Evolutionary conservation across 2,888 invertebrate genomes (phyloP).

Genomic region (Prionchulus punctatus): DNA sequence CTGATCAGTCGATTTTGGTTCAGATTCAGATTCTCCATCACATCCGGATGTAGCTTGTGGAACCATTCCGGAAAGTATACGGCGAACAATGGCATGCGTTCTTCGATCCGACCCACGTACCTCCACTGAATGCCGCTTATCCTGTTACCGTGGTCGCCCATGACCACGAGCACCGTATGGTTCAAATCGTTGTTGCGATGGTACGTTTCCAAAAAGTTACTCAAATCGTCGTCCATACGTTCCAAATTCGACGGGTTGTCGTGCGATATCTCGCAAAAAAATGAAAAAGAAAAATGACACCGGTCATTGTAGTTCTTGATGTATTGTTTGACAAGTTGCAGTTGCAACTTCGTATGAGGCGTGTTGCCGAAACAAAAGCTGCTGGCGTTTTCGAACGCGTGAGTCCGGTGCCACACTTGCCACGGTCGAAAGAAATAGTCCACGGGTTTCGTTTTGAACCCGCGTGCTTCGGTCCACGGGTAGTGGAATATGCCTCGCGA

Average conservation of each 20-base stretch:
- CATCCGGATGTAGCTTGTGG: conserved; percentile 20
- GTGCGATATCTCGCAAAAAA: conserved; percentile 33
- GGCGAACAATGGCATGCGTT: conserved; percentile 34
- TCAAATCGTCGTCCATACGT: conserved; percentile 25
- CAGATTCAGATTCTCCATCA: conserved; percentile 18
- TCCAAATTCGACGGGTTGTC: conserved; percentile 29
- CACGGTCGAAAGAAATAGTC: conserved; percentile 34
- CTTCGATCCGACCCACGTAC: conserved; percentile 34
- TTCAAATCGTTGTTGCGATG: conserved; percentile 17
- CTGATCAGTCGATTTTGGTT: conserved; percentile 32
- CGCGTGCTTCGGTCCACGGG: conserved; percentile 19
- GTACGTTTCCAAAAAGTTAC: conserved; percentile 22
- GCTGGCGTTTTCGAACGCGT: not conserved
- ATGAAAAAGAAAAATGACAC: conserved; percentile 34
- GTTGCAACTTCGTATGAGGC: conserved; percentile 5
- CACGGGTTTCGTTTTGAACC: conserved; percentile 31
- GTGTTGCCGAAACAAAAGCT: not conserved
- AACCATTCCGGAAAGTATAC: conserved; percentile 32
- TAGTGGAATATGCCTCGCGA: conserved; percentile 21
- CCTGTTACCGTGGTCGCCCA: conserved; percentile 38
- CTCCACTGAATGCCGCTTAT: conserved; percentile 33
- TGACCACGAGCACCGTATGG: conserved; percentile 21
- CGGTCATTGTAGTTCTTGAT: conserved; percentile 24
- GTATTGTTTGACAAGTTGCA: conserved; percentile 26
- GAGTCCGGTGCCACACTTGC: conserved; percentile 17